Base-by-base conservation (phyloP, 1,140 invertebrate species). In the Meloidogyne floridensis region DNA sequence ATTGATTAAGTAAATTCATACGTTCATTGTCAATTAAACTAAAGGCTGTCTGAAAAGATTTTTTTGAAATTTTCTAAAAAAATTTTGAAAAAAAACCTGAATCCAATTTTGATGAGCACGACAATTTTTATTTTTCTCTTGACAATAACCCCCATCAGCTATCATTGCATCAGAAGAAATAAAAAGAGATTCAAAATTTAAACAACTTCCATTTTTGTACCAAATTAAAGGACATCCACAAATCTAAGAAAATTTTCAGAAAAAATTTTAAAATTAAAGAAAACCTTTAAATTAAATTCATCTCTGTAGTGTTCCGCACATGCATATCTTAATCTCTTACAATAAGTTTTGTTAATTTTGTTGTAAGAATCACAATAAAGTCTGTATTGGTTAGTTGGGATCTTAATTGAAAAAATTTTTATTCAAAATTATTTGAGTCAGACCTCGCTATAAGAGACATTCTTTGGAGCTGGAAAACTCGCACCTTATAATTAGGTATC, bases 361-460 rank as follows among this genome's bases (percentile, higher is more conserved):
- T 98, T 98, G 90, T 94, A 98, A 90, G 94, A 96, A 89, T 99
- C 97, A 90, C 97, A 99, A 90, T 99, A 98, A 94, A 99, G 97
- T 87, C 82, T 86, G 56, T 83, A 80, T 53, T 84, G 82, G 69
- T 90, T 88, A 5, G 81, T 53, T 13, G 76, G 74, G 73, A 83
- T 53, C 87, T 88, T 72, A 69, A 71, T 65, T 10, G 0, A 83
- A n/a, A 32, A 80, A 53, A 54, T 80, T n/a, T 54, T 32, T 42
- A 10, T 54, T 74, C 7, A 6, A 47, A 47, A 47, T 47, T 47
- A 47, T 47, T 47, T 47, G 32, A 2, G 32, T 32, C 32, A 32
- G 32, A 32, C 32, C 32, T 32, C 32, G 2, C 32, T 32, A 32
- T 32, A 32, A 32, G 32, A 32, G 1, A 32, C 32, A 32, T 2